Evolutionary conservation across 2,888 invertebrate species (phyloP).

Genomic region (Ormyrus nitidulus): DNA sequence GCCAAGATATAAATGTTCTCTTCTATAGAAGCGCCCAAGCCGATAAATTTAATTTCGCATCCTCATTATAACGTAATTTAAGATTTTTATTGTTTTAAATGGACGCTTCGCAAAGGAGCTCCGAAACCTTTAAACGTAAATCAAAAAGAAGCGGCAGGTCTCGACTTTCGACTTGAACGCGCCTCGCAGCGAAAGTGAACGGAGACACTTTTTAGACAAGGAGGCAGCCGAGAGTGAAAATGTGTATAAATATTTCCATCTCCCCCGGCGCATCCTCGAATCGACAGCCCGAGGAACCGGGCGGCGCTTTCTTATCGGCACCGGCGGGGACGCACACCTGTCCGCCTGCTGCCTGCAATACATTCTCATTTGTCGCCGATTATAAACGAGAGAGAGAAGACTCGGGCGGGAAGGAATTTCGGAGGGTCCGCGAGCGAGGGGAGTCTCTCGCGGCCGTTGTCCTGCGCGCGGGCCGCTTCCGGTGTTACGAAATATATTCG

Average conservation of each 20-base stretch:
- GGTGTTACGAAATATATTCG: too few species aligned
- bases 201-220: slow-evolving; percentile 36
- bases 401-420: too few species aligned
- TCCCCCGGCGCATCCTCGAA: slow-evolving; percentile 30
- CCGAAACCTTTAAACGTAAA: slow-evolving; percentile 9
- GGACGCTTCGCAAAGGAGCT: slow-evolving; percentile 19
- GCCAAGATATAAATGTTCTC: neutral
- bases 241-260: slow-evolving; percentile 25
- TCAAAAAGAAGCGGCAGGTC: slow-evolving; percentile 34
- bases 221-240: slow-evolving; percentile 51
- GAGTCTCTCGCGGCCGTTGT: too few species aligned
- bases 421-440: too few species aligned
- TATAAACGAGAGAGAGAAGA: too few species aligned
- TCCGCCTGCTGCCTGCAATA: too few species aligned
- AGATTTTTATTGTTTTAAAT: neutral
- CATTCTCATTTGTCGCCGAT: too few species aligned
- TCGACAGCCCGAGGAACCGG: too few species aligned
- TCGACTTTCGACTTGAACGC: slow-evolving; percentile 47
- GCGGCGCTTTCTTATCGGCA: too few species aligned
- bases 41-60: neutral
- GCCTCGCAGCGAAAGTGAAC: slow-evolving; percentile 53
- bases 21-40: neutral
- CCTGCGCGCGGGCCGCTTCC: too few species aligned
- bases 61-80: neutral
- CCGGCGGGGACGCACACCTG: too few species aligned